phyloP scores from a whole-genome alignment of 2,113 vertebrate species.

The Muscicapa adusta region DNA sequence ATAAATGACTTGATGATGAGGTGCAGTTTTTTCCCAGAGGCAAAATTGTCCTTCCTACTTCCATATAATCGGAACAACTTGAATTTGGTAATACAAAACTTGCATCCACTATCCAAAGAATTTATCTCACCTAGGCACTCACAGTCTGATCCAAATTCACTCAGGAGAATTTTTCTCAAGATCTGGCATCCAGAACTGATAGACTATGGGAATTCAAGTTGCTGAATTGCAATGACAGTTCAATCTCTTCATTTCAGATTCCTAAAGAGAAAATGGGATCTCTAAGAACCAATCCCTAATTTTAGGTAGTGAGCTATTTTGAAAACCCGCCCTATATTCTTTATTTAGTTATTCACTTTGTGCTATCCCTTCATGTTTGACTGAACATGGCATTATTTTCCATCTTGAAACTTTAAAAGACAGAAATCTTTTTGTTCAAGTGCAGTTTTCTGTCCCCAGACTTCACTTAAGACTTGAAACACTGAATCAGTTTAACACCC shows the following conservation, averaged over 20 bases:
- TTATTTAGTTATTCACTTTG: background rate
- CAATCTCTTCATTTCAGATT: background rate
- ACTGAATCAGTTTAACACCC: background rate
- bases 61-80: background rate
- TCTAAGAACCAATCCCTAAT: background rate
- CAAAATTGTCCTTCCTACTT: background rate
- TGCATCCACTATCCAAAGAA: background rate
- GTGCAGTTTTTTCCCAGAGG: background rate
- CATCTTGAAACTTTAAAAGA: background rate
- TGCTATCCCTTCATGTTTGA: background rate
- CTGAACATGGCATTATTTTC: background rate
- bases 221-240: background rate
- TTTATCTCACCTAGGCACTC: background rate
- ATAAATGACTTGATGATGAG: slow-evolving; percentile 10
- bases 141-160: background rate
- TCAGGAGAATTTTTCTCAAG: background rate
- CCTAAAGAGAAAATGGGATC: background rate
- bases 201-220: background rate
- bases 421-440: background rate
- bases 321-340: background rate
- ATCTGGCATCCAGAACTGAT: background rate
- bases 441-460: background rate
- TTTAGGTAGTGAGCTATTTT: background rate
- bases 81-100: background rate
- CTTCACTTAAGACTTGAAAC: background rate